Evolutionary conservation across 2,888 invertebrate species (phyloP), one percentile per base, ranked within the genome.

Genomic region (Drosophila niveifrons): DNA sequence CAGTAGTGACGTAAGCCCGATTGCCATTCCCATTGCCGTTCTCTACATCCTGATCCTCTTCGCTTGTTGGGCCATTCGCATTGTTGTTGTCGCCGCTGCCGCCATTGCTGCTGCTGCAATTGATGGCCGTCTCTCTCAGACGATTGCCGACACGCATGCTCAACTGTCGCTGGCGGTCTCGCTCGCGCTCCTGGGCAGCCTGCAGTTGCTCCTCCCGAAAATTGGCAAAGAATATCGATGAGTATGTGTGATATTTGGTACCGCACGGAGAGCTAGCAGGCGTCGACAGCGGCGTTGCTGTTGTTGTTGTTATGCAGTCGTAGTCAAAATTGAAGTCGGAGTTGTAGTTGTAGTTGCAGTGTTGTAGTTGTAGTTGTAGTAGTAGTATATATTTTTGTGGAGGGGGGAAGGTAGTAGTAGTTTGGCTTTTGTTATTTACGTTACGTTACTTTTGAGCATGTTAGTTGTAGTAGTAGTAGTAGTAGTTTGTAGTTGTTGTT

Each of bases 231-330:
- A 91, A 91, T 74, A 91, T 91, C 70, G 90, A 90, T 61, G 91
- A 91, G 66, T 91, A 91, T 43, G 92, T 91, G 66, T 91, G 90
- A 69, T 91, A 91, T 71, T 92, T 91, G 68, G 90, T 91, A 78
- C 91, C 92, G 66, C 92, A 91, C 31, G 92, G 92, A 44, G 92
- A 91, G 71, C 91, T 90, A 58, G 91, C 91, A 67, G 91, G 92
- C 68, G 91, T 91, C 65, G 92, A 92, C 52, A 92, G 83, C 68
- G 91, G 92, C 73, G 92, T 92, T 67, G 91, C 92, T 92, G 87
- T 72, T 51, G 73, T 79, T 51, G 73, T 79, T 75, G 72, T 72
- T 23, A 4, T 72, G 71, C 74, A 15, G 47, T 39, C 36, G 36
- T 4, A 36, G 68, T 51, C 44, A 58, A 66, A 43, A 75, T 74